phyloP scores from a whole-genome alignment of 2,888 invertebrate genomes.

The Cosmia trapezina region DNA sequence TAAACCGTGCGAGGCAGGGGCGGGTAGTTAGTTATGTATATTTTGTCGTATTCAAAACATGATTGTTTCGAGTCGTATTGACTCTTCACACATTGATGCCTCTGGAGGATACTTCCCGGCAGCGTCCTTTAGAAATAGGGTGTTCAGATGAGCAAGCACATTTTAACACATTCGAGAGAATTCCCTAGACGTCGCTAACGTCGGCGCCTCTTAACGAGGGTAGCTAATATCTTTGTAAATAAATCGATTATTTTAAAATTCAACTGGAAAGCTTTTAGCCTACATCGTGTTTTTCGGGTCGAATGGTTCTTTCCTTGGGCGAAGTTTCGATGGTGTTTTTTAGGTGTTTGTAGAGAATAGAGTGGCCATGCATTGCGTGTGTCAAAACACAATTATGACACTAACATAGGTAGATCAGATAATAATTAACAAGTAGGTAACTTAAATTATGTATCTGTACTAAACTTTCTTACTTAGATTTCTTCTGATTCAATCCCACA shows the following conservation, averaged over 20 bases:
- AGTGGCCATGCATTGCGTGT: not conserved
- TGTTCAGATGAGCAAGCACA: conserved; percentile 50
- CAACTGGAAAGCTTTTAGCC: not conserved
- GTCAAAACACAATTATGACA: not conserved
- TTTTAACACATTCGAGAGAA: conserved; percentile 55
- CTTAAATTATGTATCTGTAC: not conserved
- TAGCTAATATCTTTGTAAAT: conserved; percentile 49
- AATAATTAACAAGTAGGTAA: not conserved
- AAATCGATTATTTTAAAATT: conserved; percentile 50
- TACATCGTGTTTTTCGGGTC: not conserved
- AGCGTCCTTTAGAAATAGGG: conserved; percentile 50
- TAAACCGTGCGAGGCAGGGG: not conserved
- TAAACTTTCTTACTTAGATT: not conserved
- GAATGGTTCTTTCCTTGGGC: not conserved
- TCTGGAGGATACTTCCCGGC: conserved; percentile 14
- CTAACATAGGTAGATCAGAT: too few relatives aligned
- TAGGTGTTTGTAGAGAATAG: too few relatives aligned
- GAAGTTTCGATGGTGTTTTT: not conserved
- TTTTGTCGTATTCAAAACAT: conserved; percentile 30
- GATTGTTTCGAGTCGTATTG: conserved; percentile 44
- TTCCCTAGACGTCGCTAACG: conserved; percentile 37
- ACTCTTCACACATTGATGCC: conserved; percentile 39
- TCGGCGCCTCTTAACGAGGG: conserved; percentile 46
- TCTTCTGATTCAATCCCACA: not conserved
- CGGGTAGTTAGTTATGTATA: not conserved